Evolutionary conservation across 2,797 vertebrate species (phyloP).

Genomic region (Lepilemur septentrionalis): DNA sequence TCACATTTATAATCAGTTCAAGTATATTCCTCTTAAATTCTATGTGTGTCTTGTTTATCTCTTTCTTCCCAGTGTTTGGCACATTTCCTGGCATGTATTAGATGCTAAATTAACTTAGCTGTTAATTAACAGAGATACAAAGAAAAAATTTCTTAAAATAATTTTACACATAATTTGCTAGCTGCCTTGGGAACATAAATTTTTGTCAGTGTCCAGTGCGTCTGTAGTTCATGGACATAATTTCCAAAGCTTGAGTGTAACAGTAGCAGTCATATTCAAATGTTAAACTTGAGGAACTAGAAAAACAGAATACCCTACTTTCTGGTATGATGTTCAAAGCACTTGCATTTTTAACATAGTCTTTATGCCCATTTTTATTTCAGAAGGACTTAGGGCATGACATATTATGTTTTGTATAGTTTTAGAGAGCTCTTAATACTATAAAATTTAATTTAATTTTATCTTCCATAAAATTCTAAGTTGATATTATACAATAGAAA

Average conservation of each 20-base stretch:
- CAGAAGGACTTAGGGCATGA: background rate
- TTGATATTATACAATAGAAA: background rate
- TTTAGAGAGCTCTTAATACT: background rate
- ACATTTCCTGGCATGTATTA: background rate
- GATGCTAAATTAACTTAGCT: background rate
- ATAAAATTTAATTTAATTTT: slow-evolving; percentile 42
- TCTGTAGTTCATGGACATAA: background rate
- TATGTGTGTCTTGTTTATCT: background rate
- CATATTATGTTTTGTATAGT: slow-evolving; percentile 10
- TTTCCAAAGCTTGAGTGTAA: background rate
- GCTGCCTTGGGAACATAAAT: background rate
- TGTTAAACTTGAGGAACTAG: background rate
- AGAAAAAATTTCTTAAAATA: background rate
- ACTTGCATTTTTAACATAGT: slow-evolving; percentile 23
- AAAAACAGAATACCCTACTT: background rate
- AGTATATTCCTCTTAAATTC: background rate
- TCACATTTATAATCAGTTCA: background rate
- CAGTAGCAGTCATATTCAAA: background rate
- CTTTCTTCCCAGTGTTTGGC: background rate
- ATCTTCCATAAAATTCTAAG: background rate
- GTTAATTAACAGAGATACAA: background rate
- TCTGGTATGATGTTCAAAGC: background rate
- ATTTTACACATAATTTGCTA: background rate
- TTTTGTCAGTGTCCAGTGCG: background rate
- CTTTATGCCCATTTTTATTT: slow-evolving; percentile 26